Evolutionary conservation across 2,888 invertebrate species (phyloP).

Genomic region (Tenthredo notha): DNA sequence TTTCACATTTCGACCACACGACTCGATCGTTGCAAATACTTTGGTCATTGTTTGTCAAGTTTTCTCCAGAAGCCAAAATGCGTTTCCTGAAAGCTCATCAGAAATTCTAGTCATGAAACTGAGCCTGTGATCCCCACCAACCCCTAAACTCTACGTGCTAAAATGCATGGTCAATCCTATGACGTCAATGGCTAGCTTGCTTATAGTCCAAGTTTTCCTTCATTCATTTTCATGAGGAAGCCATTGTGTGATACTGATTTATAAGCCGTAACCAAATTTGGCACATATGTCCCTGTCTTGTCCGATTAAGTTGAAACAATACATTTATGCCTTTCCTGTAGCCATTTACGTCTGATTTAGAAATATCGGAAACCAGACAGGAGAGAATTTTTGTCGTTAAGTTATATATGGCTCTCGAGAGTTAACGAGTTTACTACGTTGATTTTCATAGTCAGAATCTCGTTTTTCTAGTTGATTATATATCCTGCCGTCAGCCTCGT

Average conservation of each 20-base stretch:
- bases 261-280: background rate
- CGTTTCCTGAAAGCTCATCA: background rate
- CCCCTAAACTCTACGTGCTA: conserved; percentile 61
- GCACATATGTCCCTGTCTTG: background rate
- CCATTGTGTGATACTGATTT: background rate
- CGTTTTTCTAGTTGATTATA: background rate
- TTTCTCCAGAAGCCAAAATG: background rate
- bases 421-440: background rate
- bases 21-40: background rate
- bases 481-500: background rate
- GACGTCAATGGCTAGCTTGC: conserved; percentile 57
- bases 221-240: conserved; percentile 12
- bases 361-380: background rate
- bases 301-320: background rate
- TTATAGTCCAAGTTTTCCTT: conserved; percentile 16
- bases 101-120: background rate
- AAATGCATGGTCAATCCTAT: conserved; percentile 55
- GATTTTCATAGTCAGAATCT: background rate
- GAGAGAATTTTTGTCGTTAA: background rate
- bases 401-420: background rate
- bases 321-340: background rate
- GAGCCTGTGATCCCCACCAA: background rate
- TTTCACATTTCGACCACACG: background rate
- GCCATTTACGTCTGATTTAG: background rate
- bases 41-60: background rate